phyloP scores from a whole-genome alignment of 2,888 invertebrate species.

The Lithophane leautieri region DNA sequence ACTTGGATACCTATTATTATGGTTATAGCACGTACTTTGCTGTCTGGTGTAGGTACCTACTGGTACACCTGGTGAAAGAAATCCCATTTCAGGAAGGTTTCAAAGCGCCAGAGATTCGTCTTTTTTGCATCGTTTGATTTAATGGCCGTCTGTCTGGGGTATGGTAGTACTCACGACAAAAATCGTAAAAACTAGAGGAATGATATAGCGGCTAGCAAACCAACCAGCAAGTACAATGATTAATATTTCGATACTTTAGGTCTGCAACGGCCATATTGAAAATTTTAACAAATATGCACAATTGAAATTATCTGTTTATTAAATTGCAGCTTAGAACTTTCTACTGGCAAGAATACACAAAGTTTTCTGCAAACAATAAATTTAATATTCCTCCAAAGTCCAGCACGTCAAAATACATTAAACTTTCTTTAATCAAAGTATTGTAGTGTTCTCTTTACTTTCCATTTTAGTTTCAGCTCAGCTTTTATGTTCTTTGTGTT shows the following conservation, averaged over 20 bases:
- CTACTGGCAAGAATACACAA: too few relatives aligned
- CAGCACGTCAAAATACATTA: slow-evolving; percentile 1
- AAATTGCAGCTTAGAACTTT: not conserved
- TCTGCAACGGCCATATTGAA: not conserved
- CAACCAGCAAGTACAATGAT: not conserved
- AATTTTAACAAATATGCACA: not conserved
- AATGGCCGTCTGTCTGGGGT: slow-evolving; percentile 7
- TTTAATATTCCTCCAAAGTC: not conserved
- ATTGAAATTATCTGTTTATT: not conserved
- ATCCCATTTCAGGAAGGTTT: slow-evolving; percentile 12
- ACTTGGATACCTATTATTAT: not conserved
- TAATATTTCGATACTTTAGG: not conserved
- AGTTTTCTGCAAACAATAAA: not conserved
- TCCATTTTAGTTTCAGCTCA: slow-evolving; percentile 38
- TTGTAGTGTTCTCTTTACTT: slow-evolving; percentile 26
- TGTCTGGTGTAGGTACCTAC: not conserved
- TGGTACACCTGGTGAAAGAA: slow-evolving; percentile 7
- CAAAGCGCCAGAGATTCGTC: not conserved
- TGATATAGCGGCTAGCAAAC: not conserved
- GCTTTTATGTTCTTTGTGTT: slow-evolving; percentile 19
- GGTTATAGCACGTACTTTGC: not conserved
- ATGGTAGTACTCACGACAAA: not conserved
- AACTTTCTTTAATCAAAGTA: slow-evolving; percentile 35
- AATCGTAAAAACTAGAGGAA: slow-evolving; percentile 20
- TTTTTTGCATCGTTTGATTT: slow-evolving; percentile 40